Evolutionary conservation across 2,113 vertebrate genomes (phyloP), one percentile per base, ranked within the genome.

Genomic region (Turdus rufiventris): DNA sequence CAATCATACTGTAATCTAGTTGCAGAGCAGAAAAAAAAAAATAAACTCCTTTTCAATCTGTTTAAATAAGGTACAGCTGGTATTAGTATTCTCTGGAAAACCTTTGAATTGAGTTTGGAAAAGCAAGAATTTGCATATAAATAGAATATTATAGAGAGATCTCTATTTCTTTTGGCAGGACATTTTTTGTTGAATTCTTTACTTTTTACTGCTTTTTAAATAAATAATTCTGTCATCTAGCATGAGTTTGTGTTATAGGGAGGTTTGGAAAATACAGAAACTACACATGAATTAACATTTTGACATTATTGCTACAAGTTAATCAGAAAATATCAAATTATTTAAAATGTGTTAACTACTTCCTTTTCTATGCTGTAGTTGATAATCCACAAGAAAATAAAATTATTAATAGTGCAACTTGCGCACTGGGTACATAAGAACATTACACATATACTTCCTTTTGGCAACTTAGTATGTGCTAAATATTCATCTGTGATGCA

Each of bases 61-160:
- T 75, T 96, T 93, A 93, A 96, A 75, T 88, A 94, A 89, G 26
- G 33, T 89, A 42, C 14, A 70, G 71, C 81, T 85, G 51, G 15
- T 83, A 71, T 96, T 93, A 91, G 65, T 76, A 91, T 96, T 95
- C 94, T 74, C 54, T 70, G 34, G 54, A 86, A 94, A 93, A 93
- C 16, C 42, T 80, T 93, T 79, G 88, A 76, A 63, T 91, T 10
- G 15, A 47, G 24, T 47, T 61, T 93, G 57, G 89, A 78, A 96
- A 90, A 80, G 60, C 29, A 74, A 72, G 42, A 95, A 93, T 95
- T 96, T 97, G 77, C 93, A 93, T 96, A 94, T 94, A 97, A 96
- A 95, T 95, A 85, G 91, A 94, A 54, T 93, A 92, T 91, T 96
- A 80, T 14, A 75, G 66, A 85, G 26, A 56, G 7, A 92, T 66